Base-by-base conservation (phyloP, 2,113 vertebrate species). In the Semicossyphus pulcher region DNA sequence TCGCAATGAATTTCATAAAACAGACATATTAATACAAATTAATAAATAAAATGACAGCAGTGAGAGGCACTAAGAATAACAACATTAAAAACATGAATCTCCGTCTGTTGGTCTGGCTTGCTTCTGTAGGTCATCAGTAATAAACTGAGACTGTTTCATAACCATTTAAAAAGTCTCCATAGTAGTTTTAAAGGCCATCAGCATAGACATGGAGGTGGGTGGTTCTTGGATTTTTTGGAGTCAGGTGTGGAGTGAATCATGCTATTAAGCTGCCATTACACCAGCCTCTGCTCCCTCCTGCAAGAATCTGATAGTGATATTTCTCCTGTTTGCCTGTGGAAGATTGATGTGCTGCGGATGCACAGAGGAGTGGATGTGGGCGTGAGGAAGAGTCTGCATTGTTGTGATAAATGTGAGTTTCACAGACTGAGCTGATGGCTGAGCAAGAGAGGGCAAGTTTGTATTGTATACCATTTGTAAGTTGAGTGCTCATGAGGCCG, bases 211-310 rank as follows among this genome's bases (percentile, higher is more conserved):
- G 15, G 12, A 52, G 21, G 73, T 80, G 65, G 80, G 53, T 48
- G 65, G 31, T 49, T 80, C 79, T 85, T 36, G 53, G 66, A 65
- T 71, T 74, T 69, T 71, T 64, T 7, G 26, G 72, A 83, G 47
- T 67, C 85, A 75, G 73, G 74, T 76, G 47, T 20, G 31, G 44
- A 60, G 80, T 73, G 80, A 88, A 69, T 89, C 80, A 72, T 23
- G 14, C 32, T 37, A 56, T 87, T 72, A 56, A 84, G 76, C 72
- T 49, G 79, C 69, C 56, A 44, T 67, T 68, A 69, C 64, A 69
- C 48, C 59, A 72, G 62, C 68, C 68, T 68, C 58, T 74, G 70
- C 80, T 72, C 47, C 41, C 36, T 70, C 61, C 67, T 81, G 70
- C 60, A 76, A 68, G 41, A 74, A 80, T 82, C 66, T 68, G 81